phyloP scores from a whole-genome alignment of 2,797 vertebrate species.

The Cetoscarus ocellatus region DNA sequence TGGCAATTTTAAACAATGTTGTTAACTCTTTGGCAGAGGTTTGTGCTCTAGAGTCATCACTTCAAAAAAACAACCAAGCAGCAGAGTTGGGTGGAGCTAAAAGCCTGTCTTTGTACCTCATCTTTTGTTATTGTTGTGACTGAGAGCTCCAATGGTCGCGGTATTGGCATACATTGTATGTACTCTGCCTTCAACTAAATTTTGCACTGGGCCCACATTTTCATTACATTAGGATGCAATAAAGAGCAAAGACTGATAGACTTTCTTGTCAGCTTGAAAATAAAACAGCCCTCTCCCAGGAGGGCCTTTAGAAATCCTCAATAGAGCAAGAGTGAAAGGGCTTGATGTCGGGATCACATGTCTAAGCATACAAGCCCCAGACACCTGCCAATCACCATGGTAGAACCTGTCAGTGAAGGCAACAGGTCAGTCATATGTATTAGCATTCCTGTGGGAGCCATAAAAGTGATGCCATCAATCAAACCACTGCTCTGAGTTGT shows the following conservation, averaged over 20 bases:
- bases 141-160: background rate
- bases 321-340: constrained; percentile 28
- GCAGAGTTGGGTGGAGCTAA: no score
- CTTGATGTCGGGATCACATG: constrained; percentile 58
- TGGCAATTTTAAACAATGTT: no score
- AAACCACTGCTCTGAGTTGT: constrained; percentile 30
- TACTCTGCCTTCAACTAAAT: constrained; percentile 2
- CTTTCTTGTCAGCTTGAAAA: constrained; percentile 38
- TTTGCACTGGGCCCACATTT: constrained; percentile 16
- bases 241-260: constrained; percentile 22
- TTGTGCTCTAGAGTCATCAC: no score
- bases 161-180: no score
- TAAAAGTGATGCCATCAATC: constrained; percentile 63
- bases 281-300: constrained; percentile 13
- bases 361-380: constrained; percentile 63
- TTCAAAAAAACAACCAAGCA: no score
- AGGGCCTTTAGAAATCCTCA: constrained; percentile 41
- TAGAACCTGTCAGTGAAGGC: constrained; percentile 33
- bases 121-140: background rate
- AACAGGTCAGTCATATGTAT: constrained; percentile 56
- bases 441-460: constrained; percentile 47
- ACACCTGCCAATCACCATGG: constrained; percentile 69
- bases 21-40: no score
- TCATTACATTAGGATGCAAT: constrained; percentile 53
- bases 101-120: no score